A percentile compares a stretch with the other conserved stretches of the same genome.
Evolutionary conservation across 2,888 invertebrate species (phyloP).

Genomic region (Eupelmus urozonus): DNA sequence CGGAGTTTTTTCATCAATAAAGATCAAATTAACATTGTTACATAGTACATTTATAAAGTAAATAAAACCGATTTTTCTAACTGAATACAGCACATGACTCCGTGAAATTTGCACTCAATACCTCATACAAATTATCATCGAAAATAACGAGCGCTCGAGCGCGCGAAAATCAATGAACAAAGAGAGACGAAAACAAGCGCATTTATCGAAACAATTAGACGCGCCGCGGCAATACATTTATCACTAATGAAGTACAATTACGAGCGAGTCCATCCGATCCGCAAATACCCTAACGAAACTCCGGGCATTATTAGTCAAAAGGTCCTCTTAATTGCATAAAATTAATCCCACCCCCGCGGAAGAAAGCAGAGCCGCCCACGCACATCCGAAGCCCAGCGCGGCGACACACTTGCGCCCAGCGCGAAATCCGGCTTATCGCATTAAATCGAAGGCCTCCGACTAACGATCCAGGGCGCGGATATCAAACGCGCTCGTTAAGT

Average conservation of each 20-base stretch:
- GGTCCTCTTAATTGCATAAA: constrained; percentile 49
- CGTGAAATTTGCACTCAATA: too few relatives aligned
- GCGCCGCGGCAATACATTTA: constrained; percentile 15
- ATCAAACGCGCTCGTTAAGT: constrained; percentile 37
- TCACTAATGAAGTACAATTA: constrained; percentile 22
- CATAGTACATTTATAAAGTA: too few relatives aligned
- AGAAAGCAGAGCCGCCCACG: background rate
- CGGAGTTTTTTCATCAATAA: too few relatives aligned
- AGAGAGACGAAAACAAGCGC: background rate
- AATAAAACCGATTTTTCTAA: too few relatives aligned
- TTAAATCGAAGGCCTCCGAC: constrained; percentile 48
- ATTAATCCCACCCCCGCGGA: background rate
- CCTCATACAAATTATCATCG: background rate
- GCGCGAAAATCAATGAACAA: background rate
- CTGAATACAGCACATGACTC: too few relatives aligned
- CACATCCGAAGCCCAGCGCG: background rate
- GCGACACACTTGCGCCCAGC: background rate
- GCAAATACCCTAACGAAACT: constrained; percentile 14
- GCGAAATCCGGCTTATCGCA: constrained; percentile 30
- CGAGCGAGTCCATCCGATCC: background rate
- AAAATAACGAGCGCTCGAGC: background rate
- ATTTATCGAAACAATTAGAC: constrained; percentile 17
- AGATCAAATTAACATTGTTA: too few relatives aligned
- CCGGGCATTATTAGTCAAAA: background rate
- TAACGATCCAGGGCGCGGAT: constrained; percentile 39